Percentiles rank a stretch among this genome's conserved stretches.
Evolutionary conservation across 2,888 invertebrate genomes (phyloP).

Genomic region (Strigamia transsilvanica): DNA sequence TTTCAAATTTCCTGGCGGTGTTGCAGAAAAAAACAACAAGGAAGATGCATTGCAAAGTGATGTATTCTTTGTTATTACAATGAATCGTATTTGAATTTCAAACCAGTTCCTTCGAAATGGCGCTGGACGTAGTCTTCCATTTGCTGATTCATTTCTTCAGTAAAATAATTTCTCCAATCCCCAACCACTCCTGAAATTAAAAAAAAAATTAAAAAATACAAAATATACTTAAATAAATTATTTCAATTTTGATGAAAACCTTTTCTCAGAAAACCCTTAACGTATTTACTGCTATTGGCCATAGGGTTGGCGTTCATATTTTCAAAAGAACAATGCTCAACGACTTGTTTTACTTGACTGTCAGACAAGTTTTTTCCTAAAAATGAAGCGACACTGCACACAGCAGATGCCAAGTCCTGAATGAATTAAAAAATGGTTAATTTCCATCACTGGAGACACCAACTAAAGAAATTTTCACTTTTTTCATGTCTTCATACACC

Average conservation of each 20-base stretch:
- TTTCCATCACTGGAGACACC: not conserved
- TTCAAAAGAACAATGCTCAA: constrained; percentile 69
- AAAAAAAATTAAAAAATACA: too few relatives aligned
- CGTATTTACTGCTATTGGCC: too few relatives aligned
- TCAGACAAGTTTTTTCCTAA: constrained; percentile 74
- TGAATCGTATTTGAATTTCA: not conserved
- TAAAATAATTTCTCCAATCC: constrained; percentile 77
- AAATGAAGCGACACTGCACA: constrained; percentile 76
- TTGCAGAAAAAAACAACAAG: too few relatives aligned
- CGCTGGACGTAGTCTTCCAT: not conserved
- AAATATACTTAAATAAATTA: too few relatives aligned
- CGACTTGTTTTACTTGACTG: constrained; percentile 73
- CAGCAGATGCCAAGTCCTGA: constrained; percentile 73
- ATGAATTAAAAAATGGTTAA: constrained; percentile 54
- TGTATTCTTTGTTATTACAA: too few relatives aligned
- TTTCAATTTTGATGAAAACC: too few relatives aligned
- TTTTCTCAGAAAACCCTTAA: too few relatives aligned
- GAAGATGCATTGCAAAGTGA: too few relatives aligned
- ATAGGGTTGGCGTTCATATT: too few relatives aligned
- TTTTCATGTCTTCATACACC: constrained; percentile 81
- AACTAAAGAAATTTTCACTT: constrained; percentile 65
- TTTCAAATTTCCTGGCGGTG: too few relatives aligned
- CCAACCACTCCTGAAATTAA: constrained; percentile 73
- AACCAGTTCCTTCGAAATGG: constrained; percentile 6
- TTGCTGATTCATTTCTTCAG: too few relatives aligned